A percentile compares a stretch with the other conserved stretches of the same genome.
Conservation (phyloP, 2,797 vertebrate species). For the Lutjanus argentimaculatus region DNA sequence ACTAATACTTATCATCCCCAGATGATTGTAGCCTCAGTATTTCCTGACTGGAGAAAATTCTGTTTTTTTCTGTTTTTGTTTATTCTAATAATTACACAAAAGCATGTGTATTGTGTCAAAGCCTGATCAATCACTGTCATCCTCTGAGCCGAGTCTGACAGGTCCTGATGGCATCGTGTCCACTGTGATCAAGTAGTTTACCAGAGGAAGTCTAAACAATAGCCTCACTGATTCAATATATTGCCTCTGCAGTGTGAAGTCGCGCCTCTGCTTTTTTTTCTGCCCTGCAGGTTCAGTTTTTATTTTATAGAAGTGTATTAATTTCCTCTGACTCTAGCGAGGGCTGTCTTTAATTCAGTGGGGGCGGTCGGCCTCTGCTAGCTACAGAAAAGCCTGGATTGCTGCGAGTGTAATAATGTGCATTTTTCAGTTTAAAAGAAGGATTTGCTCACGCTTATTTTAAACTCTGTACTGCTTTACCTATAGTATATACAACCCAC, state of each 20-base stretch:
- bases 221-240: conserved; percentile 31
- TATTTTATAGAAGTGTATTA: conserved; percentile 22
- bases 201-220: conserved; percentile 42
- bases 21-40: conserved; percentile 7
- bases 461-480: not conserved
- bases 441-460: not conserved
- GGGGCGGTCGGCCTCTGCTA: not conserved
- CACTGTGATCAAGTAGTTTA: conserved; percentile 41
- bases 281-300: conserved; percentile 7
- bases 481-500: not conserved
- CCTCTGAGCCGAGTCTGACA: conserved; percentile 30
- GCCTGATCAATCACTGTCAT: conserved; percentile 44
- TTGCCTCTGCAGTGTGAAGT: conserved; percentile 21
- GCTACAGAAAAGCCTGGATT: not conserved
- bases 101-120: conserved; percentile 21
- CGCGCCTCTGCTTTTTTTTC: not conserved
- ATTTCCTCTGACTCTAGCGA: conserved; percentile 17
- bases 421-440: not conserved
- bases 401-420: not conserved
- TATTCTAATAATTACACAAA: conserved; percentile 35
- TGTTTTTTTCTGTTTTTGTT: conserved; percentile 23
- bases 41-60: conserved; percentile 14
- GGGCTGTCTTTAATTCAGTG: conserved; percentile 27
- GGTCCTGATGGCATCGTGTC: conserved; percentile 26
- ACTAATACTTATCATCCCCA: not conserved